Base-by-base conservation (phyloP, 2,888 invertebrate species). In the Abscondita cerata region DNA sequence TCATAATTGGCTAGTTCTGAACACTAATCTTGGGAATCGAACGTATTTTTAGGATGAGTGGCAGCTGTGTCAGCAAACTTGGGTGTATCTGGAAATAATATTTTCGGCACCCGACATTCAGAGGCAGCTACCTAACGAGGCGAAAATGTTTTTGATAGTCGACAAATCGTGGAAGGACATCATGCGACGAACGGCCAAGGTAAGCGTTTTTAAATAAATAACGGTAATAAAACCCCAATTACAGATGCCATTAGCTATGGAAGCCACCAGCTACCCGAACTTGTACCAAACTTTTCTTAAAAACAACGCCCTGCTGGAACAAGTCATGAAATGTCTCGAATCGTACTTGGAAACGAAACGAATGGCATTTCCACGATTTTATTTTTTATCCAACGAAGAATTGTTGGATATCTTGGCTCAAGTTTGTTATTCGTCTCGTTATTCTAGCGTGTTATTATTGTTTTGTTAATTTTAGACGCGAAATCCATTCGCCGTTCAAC, bases 101-200 rank as follows among this genome's bases (percentile, higher is more conserved):
- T 97, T 97, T 79, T 91, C 93, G 6, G 95, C 96, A 0, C 94
- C 96, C 0, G 96, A 96, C 75, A 97, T 97, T 71, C 94, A 96
- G 78, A 87, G 95, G 11, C 96, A 96, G 76, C 82, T 97, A 75
- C 96, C 96, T 0, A 88, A 90, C 69, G 96, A 97, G 78, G 92
- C 95, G 0, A 90, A 92, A 74, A 86, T 95, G 74, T 97, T 96
- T 77, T 85, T 86, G 2, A 84, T 88, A 53, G 95, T 96, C 0
- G 95, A 96, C 76, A 95, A 93, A 76, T 91, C 91, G 0, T 96
- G 93, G 87, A 95, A 95, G 76, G 93, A 93, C 66, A 88, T 93
- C 25, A 93, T 95, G 89, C 85, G 93, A 53, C 87, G 87, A 75
- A 87, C 92, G 1, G 88, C 89, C 25, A 93, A 93, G 82, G 88